Evolutionary conservation across 1,140 invertebrate species (phyloP), one percentile per base, ranked within the genome.

Genomic region (Lordiphosa clarofinis): DNA sequence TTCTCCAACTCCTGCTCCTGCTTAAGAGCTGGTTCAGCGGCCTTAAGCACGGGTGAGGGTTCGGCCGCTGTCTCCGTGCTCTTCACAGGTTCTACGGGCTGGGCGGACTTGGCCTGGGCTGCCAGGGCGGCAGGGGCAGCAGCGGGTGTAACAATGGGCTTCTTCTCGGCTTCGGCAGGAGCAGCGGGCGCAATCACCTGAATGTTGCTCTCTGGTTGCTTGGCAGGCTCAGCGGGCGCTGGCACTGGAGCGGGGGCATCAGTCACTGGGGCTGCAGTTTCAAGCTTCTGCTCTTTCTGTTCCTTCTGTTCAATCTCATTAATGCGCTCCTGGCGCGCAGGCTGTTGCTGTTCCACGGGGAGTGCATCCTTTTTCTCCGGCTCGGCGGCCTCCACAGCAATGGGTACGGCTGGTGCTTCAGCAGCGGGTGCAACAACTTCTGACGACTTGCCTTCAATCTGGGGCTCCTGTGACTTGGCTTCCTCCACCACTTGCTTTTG

Each of bases 321-420:
- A 43, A 63, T 69, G 33, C 76, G 68, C 46, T 81, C 76, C 46
- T 81, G 76, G 15, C 76, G 76, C 28, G 63, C 74, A 0, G 73
- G 64, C 39, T 71, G 60, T 43, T 62, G 49, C 8, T 63, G 28
- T 8, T 31, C 28, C 28, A 31, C 58, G 24, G 60, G 49, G 13
- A 33, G 4, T n/a, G 37, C 2, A 6, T 53, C 53, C 43, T 71
- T 70, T 1, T 62, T 47, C 9, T 49, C 36, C 1, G 36, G 12
- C 6, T 47, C 44, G 10, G 57, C 9, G 19, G 35, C 36, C 28
- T 44, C 6, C 2, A 53, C 43, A 9, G 38, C 11, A 31, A 21
- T 7, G 13, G 31, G 13, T 4, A 9, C 21, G 13, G 24, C 28
- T 6, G 52, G 28, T 11, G 40, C 7, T 2, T 39, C 13, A 33